These are phyloP conservation scores for Dusona sp. DNA, from an alignment of 2,888 invertebrate species.

Conservation along the genomic window DNA sequence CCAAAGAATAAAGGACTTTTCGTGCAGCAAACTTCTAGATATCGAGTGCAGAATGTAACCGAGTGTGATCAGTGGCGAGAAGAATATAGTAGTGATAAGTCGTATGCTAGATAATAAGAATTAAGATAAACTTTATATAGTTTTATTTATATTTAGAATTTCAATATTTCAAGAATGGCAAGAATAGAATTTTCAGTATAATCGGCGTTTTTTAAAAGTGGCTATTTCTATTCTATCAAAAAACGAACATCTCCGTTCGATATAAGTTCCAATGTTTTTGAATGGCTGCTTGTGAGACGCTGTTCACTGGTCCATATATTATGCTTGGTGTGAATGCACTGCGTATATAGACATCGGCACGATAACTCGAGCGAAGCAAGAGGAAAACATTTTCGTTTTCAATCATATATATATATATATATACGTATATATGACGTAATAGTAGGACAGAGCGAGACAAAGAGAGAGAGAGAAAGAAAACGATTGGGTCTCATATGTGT, in stretches of 20 bases:
- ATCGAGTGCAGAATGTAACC: conserved; percentile 52
- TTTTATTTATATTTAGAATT: neutral
- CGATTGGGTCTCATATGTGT: conserved; percentile 40
- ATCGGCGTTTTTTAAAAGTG: conserved; percentile 36
- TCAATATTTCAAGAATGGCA: neutral
- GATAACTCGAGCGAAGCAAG: conserved; percentile 37
- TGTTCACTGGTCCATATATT: conserved; percentile 2
- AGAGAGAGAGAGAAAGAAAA: conserved; percentile 32
- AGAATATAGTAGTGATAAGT: neutral
- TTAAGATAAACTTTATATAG: neutral
- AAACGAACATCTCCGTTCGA: neutral
- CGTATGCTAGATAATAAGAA: neutral
- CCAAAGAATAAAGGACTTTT: conserved; percentile 37
- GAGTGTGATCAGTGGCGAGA: conserved; percentile 36
- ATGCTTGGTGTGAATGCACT: conserved; percentile 5
- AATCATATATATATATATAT: conserved; percentile 1
- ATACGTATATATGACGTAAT: neutral
- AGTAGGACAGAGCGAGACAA: conserved; percentile 4
- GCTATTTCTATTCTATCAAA: neutral
- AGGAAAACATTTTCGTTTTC: conserved; percentile 24
- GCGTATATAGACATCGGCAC: conserved; percentile 37
- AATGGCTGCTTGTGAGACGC: neutral
- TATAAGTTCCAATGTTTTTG: conserved; percentile 46
- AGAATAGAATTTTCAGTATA: conserved; percentile 22
- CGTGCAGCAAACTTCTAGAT: conserved; percentile 21